Percentiles rank a stretch among this genome's conserved stretches.
Evolutionary conservation across 2,888 invertebrate species (phyloP).

Genomic region (Chrysina gloriosa): DNA sequence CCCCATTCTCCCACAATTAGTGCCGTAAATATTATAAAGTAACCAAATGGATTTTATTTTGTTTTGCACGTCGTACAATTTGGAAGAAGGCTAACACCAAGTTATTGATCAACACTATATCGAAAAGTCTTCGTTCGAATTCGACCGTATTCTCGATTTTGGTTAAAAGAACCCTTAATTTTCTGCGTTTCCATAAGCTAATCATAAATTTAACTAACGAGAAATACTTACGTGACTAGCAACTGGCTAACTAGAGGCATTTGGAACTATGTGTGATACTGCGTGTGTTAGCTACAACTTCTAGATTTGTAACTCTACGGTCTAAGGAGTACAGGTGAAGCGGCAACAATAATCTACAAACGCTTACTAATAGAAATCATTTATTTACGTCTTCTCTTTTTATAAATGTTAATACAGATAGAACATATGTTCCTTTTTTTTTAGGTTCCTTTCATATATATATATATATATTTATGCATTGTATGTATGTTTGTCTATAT

Average conservation of each 20-base stretch:
- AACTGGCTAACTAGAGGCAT: background rate
- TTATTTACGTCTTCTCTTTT: slow-evolving; percentile 37
- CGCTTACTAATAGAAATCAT: slow-evolving; percentile 41
- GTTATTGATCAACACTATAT: too few species aligned
- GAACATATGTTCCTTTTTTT: slow-evolving; percentile 31
- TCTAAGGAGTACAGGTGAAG: slow-evolving; percentile 24
- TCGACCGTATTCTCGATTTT: too few species aligned
- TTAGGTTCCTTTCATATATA: too few species aligned
- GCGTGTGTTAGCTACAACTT: background rate
- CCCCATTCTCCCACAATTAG: too few species aligned
- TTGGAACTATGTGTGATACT: background rate
- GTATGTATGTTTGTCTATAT: background rate
- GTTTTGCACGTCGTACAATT: too few species aligned
- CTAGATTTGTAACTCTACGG: slow-evolving; percentile 1
- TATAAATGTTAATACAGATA: slow-evolving; percentile 48
- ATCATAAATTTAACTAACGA: background rate
- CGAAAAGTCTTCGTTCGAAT: too few species aligned
- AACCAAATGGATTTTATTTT: too few species aligned
- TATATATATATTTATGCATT: background rate
- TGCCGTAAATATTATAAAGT: too few species aligned
- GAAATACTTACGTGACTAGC: slow-evolving; percentile 17
- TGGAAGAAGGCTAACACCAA: too few species aligned
- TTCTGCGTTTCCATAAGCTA: too few species aligned
- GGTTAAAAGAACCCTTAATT: too few species aligned
- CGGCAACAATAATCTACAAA: slow-evolving; percentile 40